phyloP scores from a whole-genome alignment of 2,113 vertebrate species.

The Passer montanus region DNA sequence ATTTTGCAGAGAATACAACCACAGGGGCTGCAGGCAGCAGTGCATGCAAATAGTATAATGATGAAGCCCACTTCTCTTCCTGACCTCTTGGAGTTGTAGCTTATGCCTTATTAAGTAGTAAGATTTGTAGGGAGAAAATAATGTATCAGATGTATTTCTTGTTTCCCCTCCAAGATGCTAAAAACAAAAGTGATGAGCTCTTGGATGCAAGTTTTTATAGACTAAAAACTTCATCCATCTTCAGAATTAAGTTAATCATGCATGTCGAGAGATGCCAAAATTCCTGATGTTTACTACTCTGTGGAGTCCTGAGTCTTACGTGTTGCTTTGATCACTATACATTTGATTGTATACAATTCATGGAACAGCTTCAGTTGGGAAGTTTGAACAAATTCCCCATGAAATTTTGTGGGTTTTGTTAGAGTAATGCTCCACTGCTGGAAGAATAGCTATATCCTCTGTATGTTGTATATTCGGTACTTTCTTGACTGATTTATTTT shows the following conservation, averaged over 20 bases:
- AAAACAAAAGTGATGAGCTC: not conserved
- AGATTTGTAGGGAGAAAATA: not conserved
- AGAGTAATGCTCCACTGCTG: not conserved
- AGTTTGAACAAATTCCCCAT: not conserved
- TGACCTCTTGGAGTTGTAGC: not conserved
- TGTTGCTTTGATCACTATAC: not conserved
- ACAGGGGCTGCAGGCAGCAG: rapidly evolving
- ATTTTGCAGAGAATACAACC: not conserved
- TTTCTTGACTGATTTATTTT: not conserved
- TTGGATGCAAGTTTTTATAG: not conserved
- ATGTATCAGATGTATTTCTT: not conserved
- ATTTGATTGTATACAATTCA: not conserved
- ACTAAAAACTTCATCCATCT: not conserved
- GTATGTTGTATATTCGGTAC: not conserved
- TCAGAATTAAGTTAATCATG: not conserved
- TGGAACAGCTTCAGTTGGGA: not conserved
- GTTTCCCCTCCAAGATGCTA: not conserved
- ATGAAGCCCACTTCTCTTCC: not conserved
- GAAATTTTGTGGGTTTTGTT: not conserved
- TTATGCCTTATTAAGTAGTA: not conserved
- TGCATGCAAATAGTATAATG: not conserved
- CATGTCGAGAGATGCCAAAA: not conserved
- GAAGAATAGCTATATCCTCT: not conserved
- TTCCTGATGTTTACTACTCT: not conserved
- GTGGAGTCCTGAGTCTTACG: not conserved